Conservation (phyloP, 1,140 invertebrate species). For the Neodiprion virginianus region DNA sequence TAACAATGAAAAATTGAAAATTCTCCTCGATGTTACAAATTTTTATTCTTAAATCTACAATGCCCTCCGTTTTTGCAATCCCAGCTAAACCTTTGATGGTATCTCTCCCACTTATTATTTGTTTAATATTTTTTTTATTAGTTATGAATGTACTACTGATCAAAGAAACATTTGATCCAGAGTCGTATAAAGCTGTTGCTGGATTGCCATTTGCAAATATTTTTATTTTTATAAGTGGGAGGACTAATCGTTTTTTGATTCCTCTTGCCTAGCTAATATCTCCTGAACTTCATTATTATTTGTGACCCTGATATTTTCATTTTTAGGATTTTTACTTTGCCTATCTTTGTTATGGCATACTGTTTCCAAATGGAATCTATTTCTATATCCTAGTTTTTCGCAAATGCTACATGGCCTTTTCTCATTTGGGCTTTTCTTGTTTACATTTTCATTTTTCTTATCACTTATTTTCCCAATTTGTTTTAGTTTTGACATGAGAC, state of each 20-base stretch:
- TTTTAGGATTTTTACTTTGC: conserved; percentile 17
- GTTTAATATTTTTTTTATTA: background rate
- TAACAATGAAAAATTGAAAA: conserved; percentile 19
- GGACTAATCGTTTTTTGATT: conserved; percentile 30
- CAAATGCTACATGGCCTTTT: conserved; percentile 23
- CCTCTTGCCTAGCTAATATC: background rate
- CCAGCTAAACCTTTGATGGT: conserved; percentile 19
- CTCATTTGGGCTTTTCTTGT: conserved; percentile 15
- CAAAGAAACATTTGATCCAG: conserved; percentile 31
- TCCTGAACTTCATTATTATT: conserved; percentile 29
- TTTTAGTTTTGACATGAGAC: conserved; percentile 20
- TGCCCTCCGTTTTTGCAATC: conserved; percentile 14
- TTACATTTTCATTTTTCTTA: background rate
- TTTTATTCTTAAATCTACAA: conserved; percentile 22
- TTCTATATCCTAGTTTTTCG: conserved; percentile 17
- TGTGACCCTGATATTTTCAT: conserved; percentile 21
- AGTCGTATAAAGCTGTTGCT: conserved; percentile 29
- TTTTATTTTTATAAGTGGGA: conserved; percentile 33
- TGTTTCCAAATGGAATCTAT: conserved; percentile 24
- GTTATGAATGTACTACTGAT: conserved; percentile 24
- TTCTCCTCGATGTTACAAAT: conserved; percentile 23
- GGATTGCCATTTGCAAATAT: conserved; percentile 19
- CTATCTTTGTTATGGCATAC: conserved; percentile 23
- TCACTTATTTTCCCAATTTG: conserved; percentile 18
- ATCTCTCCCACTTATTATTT: background rate